phyloP scores from a whole-genome alignment of 2,888 invertebrate species.

The Empis livida region DNA sequence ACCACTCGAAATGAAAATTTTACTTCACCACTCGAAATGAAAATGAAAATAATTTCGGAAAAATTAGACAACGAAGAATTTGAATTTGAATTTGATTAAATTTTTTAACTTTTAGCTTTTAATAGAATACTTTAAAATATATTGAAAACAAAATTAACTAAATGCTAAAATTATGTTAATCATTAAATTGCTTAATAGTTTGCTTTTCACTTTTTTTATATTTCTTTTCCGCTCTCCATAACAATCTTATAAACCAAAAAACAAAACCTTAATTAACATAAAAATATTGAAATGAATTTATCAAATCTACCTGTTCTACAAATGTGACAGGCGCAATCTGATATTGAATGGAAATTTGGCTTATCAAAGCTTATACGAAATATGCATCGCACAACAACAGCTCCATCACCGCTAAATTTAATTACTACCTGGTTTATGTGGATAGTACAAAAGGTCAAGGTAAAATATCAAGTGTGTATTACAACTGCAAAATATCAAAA shows the following conservation, averaged over 20 bases:
- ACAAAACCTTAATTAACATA: not conserved
- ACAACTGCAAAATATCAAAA: conserved; percentile 15
- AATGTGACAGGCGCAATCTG: conserved; percentile 79
- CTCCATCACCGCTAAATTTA: conserved; percentile 94
- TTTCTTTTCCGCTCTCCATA: conserved; percentile 3
- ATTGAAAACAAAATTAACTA: too few relatives aligned
- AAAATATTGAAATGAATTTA: not conserved
- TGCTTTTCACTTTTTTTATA: conserved; percentile 14
- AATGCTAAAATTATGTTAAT: too few relatives aligned
- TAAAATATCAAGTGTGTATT: conserved; percentile 31
- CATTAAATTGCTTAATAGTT: not conserved
- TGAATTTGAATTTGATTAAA: too few relatives aligned
- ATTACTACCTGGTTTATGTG: conserved; percentile 89
- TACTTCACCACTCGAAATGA: too few relatives aligned
- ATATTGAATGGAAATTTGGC: conserved; percentile 99
- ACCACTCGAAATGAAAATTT: too few relatives aligned
- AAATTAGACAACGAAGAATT: too few relatives aligned
- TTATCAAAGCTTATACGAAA: conserved; percentile 94
- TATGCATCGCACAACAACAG: conserved; percentile 96
- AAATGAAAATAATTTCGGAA: too few relatives aligned
- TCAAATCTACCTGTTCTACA: too few relatives aligned
- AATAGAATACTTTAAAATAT: too few relatives aligned
- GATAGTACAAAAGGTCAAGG: conserved; percentile 67
- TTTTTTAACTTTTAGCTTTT: too few relatives aligned
- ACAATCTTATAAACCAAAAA: not conserved